phyloP scores from a whole-genome alignment of 2,888 invertebrate species.

The Lasioglossum vierecki region DNA sequence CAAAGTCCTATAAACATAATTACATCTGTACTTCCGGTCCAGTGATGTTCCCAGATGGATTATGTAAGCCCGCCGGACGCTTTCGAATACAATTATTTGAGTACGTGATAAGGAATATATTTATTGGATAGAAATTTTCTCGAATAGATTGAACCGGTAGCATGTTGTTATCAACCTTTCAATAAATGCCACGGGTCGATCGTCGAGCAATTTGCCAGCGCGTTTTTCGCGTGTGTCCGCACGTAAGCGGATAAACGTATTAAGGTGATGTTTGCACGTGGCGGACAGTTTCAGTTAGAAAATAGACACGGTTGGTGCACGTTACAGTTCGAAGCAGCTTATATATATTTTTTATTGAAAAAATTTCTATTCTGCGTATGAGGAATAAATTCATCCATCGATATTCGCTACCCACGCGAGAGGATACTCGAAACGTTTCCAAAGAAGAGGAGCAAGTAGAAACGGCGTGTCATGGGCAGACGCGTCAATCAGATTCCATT shows the following conservation, averaged over 20 bases:
- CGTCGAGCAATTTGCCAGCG: not conserved
- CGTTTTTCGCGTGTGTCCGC: not conserved
- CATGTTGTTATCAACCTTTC: not conserved
- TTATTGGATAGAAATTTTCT: not conserved
- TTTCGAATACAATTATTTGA: not conserved
- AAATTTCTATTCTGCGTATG: not conserved
- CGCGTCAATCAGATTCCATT: not conserved
- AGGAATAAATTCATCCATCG: not conserved
- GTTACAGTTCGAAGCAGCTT: not conserved
- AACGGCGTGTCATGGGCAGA: not conserved
- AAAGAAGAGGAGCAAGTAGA: not conserved
- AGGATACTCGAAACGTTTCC: not conserved
- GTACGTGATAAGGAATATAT: not conserved
- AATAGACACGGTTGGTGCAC: not conserved
- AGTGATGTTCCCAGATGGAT: not conserved
- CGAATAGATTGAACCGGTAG: not conserved
- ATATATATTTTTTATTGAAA: not conserved
- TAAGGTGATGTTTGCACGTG: slow-evolving; percentile 2
- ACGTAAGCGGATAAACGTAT: slow-evolving; percentile 40
- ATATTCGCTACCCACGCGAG: not conserved
- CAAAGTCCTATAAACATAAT: not conserved
- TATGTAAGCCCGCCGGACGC: not conserved
- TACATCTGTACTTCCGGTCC: not conserved
- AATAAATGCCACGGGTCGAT: not conserved
- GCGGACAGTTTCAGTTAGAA: not conserved